Conservation (phyloP, 2,113 vertebrate species). For the Nyctereutes procyonoides region DNA sequence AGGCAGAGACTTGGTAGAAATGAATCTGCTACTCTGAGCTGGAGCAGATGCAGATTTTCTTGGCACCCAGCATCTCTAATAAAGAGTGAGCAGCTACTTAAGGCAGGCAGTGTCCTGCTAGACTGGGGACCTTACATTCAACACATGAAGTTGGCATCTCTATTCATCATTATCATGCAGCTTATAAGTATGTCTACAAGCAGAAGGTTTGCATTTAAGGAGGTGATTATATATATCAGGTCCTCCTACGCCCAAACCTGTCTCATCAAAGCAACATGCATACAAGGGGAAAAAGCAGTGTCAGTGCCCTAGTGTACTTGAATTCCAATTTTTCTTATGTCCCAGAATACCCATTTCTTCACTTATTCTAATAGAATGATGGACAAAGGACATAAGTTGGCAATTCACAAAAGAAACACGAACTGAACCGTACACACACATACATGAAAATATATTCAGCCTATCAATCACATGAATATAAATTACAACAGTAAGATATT, state of each 20-base stretch:
- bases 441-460: background rate
- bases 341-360: background rate
- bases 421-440: background rate
- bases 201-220: background rate
- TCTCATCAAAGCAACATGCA: background rate
- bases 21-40: background rate
- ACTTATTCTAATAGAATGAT: background rate
- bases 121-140: background rate
- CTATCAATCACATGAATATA: background rate
- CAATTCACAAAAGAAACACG: background rate
- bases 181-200: background rate
- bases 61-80: background rate
- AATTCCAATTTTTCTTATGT: background rate
- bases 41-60: slow-evolving; percentile 1
- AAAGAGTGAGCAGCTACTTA: background rate
- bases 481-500: background rate
- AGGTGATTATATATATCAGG: background rate
- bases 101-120: background rate
- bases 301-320: too few species aligned
- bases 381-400: background rate
- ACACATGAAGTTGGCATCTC: background rate
- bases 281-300: background rate
- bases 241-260: background rate
- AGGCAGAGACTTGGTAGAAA: background rate
- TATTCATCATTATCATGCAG: background rate